Evolutionary conservation across 2,888 invertebrate genomes (phyloP), one percentile per base, ranked within the genome.

Genomic region (Diplazon laetatorius): DNA sequence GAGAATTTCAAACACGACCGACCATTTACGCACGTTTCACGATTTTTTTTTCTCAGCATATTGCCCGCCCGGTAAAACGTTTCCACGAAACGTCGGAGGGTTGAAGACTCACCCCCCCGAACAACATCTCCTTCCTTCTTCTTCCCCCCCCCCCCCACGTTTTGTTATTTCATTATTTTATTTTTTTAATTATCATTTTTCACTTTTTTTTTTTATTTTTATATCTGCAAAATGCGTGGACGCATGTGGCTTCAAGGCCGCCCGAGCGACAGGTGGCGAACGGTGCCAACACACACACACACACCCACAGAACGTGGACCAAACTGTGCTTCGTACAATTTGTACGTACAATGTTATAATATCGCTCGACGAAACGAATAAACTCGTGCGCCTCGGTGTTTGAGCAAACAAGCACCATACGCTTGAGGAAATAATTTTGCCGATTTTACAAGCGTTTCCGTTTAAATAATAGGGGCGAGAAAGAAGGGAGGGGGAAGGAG

Each of bases 191-290:
- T n/a, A n/a, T n/a, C n/a, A n/a, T n/a, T n/a, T n/a, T n/a, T n/a
- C n/a, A n/a, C n/a, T n/a, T n/a, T n/a, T n/a, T n/a, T n/a, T n/a
- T n/a, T n/a, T n/a, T n/a, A n/a, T n/a, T n/a, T n/a, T 37, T 59
- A 57, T 57, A 55, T 55, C 42, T 68, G 42, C 12, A 68, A 55
- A 57, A 42, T 46, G 30, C 37, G 35, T 25, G 20, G 25, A 35
- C 6, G 22, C 25, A 16, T 44, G n/a, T 46, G 22, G 46, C 42
- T 6, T 59, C 69, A 59, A 69, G 69, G 69, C 35, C 48, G 42
- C n/a, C n/a, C n/a, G n/a, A 48, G 12, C 57, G 59, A 69, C 69
- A 69, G 69, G 69, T 69, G 69, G 69, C n/a, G 20, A 37, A 59
- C 22, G 55, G 42, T 44, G 30, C 42, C 20, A 18, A 20, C 48